Base-by-base conservation (phyloP, 2,888 invertebrate genomes). In the Osmoderma eremita region DNA sequence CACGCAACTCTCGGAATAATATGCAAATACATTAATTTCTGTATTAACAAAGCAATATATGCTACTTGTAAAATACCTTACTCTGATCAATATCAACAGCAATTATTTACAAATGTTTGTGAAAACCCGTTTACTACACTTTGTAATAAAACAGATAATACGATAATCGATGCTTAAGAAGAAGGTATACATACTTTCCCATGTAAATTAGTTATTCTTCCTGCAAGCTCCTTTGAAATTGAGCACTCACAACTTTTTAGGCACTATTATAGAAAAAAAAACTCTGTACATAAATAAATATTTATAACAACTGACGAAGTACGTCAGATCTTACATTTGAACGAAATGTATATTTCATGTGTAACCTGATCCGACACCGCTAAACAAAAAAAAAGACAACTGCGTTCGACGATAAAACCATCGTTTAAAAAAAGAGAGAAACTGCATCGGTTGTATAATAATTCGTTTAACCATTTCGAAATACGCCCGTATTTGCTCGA, bases 391-490 rank as follows among this genome's bases (percentile, higher is more conserved):
- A 51, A 42, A n/a, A 38, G 41, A 12, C 18, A 41, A 56, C 13
- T 13, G 15, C 20, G 5, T 22, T 20, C 41, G 41, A 13, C 39
- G 56, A 56, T 56, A 39, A 39, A 56, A 41, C 41, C 41, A 13
- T n/a, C 41, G 15, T 24, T 13, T 17, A 53, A 38, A 38, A 53
- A 18, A 48, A 48, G 12, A 18, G 13, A 50, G 24, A 24, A 61
- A 61, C 17, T 48, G 41, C 45, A 61, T 48, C 17, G 45, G 13
- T 45, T 45, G 45, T 61, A 61, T 45, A 30, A 30, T 30, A 61
- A 61, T 45, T 61, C 58, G 45, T 61, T 61, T 30, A 30, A 61
- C 58, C 8, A 36, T 61, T 45, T 36, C 58, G 30, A 61, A 61
- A 61, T 45, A 36, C 30, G 45, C 45, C 15, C 45, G 58, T 24